Evolutionary conservation across 1,140 invertebrate species (phyloP).

Genomic region (Homalodisca vitripennis): DNA sequence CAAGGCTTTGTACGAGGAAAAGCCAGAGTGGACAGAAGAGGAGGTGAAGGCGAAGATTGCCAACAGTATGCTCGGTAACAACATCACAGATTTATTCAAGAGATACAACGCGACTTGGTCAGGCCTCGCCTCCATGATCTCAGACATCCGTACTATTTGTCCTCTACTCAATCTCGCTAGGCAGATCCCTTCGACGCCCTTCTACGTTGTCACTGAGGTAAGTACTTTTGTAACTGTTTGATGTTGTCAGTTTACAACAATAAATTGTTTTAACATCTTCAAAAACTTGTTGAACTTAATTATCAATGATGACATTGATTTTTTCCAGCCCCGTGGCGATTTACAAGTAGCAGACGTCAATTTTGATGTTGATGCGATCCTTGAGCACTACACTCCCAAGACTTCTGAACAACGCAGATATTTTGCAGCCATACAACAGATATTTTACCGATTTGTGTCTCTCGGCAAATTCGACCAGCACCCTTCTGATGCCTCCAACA

Average conservation of each 20-base stretch:
- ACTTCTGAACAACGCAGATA: too few relatives aligned
- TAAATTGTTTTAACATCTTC: neutral
- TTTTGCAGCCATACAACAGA: slow-evolving; percentile 72
- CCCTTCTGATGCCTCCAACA: slow-evolving; percentile 47
- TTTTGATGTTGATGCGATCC: slow-evolving; percentile 71
- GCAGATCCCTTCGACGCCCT: slow-evolving; percentile 58
- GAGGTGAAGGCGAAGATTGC: slow-evolving; percentile 61
- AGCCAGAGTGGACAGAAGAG: slow-evolving; percentile 60
- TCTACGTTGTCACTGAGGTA: slow-evolving; percentile 70
- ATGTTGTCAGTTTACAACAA: too few relatives aligned
- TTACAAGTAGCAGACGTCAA: slow-evolving; percentile 57
- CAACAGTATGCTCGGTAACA: slow-evolving; percentile 61
- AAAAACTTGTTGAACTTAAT: neutral
- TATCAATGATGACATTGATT: slow-evolving; percentile 4
- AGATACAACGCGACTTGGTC: slow-evolving; percentile 65
- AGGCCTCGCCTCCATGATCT: slow-evolving; percentile 68
- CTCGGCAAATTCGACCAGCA: slow-evolving; percentile 62
- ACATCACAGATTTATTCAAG: slow-evolving; percentile 58
- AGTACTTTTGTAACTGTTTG: too few relatives aligned
- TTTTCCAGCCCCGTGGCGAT: slow-evolving; percentile 50
- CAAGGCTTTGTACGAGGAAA: slow-evolving; percentile 54
- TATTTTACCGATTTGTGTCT: slow-evolving; percentile 79
- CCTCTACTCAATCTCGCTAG: slow-evolving; percentile 65
- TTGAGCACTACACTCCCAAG: slow-evolving; percentile 69
- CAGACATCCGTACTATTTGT: slow-evolving; percentile 76